Evolutionary conservation across 30 jellyfish, hydroid and myxozoan species (phyloP).

Genomic region (Catostylus mosaicus): DNA sequence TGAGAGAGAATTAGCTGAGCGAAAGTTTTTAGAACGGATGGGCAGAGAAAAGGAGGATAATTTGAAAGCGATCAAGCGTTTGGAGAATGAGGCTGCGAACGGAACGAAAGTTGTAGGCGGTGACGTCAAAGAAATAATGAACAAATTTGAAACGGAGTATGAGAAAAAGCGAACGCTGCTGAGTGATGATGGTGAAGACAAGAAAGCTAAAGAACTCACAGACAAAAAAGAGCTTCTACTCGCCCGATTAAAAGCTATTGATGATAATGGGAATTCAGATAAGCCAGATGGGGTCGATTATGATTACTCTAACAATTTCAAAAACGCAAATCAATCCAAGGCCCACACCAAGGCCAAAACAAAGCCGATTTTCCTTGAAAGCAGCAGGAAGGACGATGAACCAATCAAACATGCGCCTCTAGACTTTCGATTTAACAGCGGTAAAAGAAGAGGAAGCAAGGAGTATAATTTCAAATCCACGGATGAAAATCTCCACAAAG

Average conservation of each 20-base stretch:
- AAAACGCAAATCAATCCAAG: background rate
- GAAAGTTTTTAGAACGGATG: constrained; percentile 7
- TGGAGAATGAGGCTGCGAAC: constrained; percentile 32
- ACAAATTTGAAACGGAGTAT: background rate
- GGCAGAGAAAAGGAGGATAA: constrained; percentile 33
- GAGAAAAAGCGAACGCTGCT: background rate
- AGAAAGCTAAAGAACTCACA: constrained; percentile 26
- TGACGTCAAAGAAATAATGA: background rate
- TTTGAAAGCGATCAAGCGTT: constrained; percentile 27
- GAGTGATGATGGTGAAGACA: background rate
- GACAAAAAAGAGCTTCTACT: constrained; percentile 74
- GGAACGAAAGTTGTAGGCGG: constrained; percentile 16
- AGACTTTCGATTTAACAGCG: constrained; percentile 38
- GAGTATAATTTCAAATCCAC: constrained; percentile 41
- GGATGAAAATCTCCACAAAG: constrained; percentile 81
- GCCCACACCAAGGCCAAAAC: constrained; percentile 8
- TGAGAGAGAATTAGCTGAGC: constrained; percentile 38
- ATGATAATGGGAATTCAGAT: constrained; percentile 18
- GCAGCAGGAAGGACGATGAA: constrained; percentile 40
- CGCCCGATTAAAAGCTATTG: constrained; percentile 87
- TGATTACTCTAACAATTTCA: background rate
- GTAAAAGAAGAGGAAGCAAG: constrained; percentile 62
- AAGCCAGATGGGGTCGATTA: background rate
- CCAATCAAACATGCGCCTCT: constrained; percentile 58
- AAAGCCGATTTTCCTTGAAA: constrained; percentile 81